phyloP scores from a whole-genome alignment of 2,797 vertebrate genomes.

The Myotis myotis region DNA sequence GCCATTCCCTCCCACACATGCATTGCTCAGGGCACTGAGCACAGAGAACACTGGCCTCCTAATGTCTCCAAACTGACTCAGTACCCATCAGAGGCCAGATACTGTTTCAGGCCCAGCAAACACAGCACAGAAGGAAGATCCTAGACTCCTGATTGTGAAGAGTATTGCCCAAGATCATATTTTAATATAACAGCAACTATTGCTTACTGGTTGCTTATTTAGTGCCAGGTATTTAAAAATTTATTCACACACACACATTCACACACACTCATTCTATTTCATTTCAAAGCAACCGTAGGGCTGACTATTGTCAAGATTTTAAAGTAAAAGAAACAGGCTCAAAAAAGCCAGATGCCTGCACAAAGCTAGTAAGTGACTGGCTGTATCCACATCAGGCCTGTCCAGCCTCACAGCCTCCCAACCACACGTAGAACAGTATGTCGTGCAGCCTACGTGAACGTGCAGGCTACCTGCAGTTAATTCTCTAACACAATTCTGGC shows the following conservation, averaged over 20 bases:
- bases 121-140: background rate
- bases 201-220: background rate
- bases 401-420: background rate
- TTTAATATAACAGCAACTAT: background rate
- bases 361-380: background rate
- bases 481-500: background rate
- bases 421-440: accelerated
- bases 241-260: background rate
- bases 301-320: background rate
- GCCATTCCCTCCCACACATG: background rate
- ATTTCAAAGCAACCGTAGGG: background rate
- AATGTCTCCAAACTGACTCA: background rate
- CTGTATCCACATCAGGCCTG: background rate
- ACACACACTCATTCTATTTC: background rate
- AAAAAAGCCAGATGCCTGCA: background rate
- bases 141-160: background rate
- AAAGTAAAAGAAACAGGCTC: background rate
- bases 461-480: background rate
- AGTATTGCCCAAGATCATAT: background rate
- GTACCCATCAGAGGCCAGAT: background rate
- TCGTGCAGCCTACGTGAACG: background rate
- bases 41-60: background rate
- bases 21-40: background rate
- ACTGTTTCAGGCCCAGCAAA: background rate
- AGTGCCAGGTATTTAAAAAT: background rate